Percentiles rank a stretch among this genome's conserved stretches.
These are phyloP conservation scores for Etia nguti DNA, from an alignment of 2,113 vertebrate genomes.

Conservation along the genomic window DNA sequence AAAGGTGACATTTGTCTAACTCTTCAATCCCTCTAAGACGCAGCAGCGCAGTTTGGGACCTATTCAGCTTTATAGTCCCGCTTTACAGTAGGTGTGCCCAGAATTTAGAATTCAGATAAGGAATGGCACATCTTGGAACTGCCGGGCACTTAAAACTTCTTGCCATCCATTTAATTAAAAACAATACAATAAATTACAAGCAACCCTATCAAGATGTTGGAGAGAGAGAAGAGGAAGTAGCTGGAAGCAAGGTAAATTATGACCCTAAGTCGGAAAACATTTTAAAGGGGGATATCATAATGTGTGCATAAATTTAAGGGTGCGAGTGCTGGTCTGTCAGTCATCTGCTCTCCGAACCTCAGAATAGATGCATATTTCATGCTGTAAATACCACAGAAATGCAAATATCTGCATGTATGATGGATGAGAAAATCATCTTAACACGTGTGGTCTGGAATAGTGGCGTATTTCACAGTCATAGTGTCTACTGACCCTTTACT, in stretches of 20 bases:
- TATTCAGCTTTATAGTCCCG: conserved; percentile 38
- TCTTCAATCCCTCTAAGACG: conserved; percentile 32
- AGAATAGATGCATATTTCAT: conserved; percentile 26
- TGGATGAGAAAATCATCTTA: not conserved
- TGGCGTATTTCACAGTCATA: not conserved
- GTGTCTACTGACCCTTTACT: not conserved
- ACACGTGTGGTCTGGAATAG: not conserved
- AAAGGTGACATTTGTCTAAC: conserved; percentile 55
- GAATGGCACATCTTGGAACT: conserved; percentile 59
- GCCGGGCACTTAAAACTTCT: conserved; percentile 52
- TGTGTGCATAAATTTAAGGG: conserved; percentile 48
- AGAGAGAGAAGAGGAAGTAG: conserved; percentile 36
- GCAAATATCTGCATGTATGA: not conserved
- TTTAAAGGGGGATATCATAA: conserved; percentile 27
- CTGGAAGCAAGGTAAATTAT: conserved; percentile 64
- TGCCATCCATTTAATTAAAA: conserved; percentile 75
- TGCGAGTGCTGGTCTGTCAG: conserved; percentile 50
- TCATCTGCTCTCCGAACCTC: conserved; percentile 25
- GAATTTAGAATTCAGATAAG: conserved; percentile 61
- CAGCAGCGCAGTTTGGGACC: conserved; percentile 46
- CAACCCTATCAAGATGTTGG: conserved; percentile 47
- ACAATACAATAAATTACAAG: conserved; percentile 72
- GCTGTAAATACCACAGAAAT: conserved; percentile 1
- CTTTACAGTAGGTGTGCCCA: conserved; percentile 45
- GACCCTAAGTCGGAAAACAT: conserved; percentile 50